Conservation (phyloP, 2,888 invertebrate species). For the Acrocyrtus sp. region DNA sequence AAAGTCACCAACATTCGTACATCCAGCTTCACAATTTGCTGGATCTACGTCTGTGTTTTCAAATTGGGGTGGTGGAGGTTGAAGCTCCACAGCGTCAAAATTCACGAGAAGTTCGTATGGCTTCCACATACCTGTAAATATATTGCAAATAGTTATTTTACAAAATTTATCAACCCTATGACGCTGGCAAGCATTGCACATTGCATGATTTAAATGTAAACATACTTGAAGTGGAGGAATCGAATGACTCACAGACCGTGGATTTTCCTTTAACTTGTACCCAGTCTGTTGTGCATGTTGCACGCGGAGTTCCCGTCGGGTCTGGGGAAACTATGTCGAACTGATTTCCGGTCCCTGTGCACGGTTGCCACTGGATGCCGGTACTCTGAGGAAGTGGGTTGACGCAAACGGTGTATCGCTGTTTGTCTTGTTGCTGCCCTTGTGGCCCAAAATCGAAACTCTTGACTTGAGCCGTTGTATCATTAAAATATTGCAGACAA, state of each 20-base stretch:
- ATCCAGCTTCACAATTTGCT: too few species aligned
- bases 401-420: slow-evolving; percentile 50
- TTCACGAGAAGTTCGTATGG: slow-evolving; percentile 40
- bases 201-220: not conserved
- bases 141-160: not conserved
- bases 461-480: slow-evolving; percentile 14
- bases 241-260: slow-evolving; percentile 16
- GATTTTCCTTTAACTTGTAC: slow-evolving; percentile 39
- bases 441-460: slow-evolving; percentile 44
- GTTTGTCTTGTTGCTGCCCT: slow-evolving; percentile 48
- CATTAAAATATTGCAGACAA: slow-evolving; percentile 48
- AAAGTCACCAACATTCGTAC: too few species aligned
- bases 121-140: slow-evolving; percentile 24
- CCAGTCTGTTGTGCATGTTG: slow-evolving; percentile 37
- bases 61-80: slow-evolving; percentile 3
- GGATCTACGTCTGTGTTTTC: not conserved
- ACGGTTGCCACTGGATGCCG: slow-evolving; percentile 20
- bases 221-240: not conserved
- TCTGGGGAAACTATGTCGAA: slow-evolving; percentile 17
- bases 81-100: slow-evolving; percentile 30
- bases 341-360: not conserved
- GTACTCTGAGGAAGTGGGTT: not conserved
- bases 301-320: not conserved
- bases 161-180: not conserved
- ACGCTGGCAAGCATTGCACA: not conserved